Base-by-base conservation (phyloP, 2,888 invertebrate genomes). In the Gastracanthus pulcherrimus region DNA sequence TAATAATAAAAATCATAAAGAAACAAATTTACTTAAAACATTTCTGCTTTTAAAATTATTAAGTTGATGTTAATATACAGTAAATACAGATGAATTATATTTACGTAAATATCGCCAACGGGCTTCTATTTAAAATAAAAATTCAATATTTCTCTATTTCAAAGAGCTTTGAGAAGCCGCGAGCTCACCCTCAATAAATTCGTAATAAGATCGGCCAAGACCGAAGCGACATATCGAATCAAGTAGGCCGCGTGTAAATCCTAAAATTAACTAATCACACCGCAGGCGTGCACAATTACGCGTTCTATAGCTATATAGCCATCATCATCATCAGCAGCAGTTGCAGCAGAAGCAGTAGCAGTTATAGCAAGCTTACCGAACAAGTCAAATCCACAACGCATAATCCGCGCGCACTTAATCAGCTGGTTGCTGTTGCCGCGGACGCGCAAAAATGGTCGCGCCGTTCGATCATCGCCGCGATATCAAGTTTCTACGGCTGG, bases 241-340 rank as follows among this genome's bases (percentile, higher is more conserved):
- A 78, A 82, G 74, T 82, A 78, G 67, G 78, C 67, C 77, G 62
- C 13, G 60, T 31, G 60, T 34, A 58, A 78, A 41, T 70, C 75
- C 82, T 78, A 82, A 78, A 82, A 82, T 82, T 82, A 82, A 78
- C 74, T 34, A 75, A 66, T 60, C 62, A 9, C 34, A 2, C 19
- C n/a, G 7, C 26, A 26, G 13, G 0, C 6, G 66, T 9, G 13
- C 38, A 36, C 36, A 13, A 36, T 13, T 19, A 36, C 34, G 41
- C 23, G 13, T 7, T 2, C 9, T 3, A 6, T 34, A 48, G 9
- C 11, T 2, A 71, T 36, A 58, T n/a, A 31, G 66, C 67, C 34
- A 78, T n/a, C n/a, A n/a, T n/a, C n/a, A n/a, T n/a, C n/a, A n/a
- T n/a, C n/a, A n/a, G n/a, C n/a, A n/a, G n/a, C n/a, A n/a, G n/a